Percentiles rank a stretch among this genome's conserved stretches.
Conservation (phyloP, 2,113 vertebrate species). For the Condylura cristata region DNA sequence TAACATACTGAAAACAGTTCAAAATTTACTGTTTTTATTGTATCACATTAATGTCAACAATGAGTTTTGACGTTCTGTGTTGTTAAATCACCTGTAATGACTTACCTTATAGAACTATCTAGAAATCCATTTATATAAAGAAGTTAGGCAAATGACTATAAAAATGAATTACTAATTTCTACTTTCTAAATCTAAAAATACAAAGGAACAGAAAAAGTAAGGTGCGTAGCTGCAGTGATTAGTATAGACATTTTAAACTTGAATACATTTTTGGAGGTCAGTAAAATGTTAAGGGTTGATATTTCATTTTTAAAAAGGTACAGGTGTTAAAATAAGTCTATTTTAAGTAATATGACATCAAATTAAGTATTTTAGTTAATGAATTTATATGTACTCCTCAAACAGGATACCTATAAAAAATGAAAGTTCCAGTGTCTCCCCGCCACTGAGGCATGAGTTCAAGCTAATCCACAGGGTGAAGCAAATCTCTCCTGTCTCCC, state of each 20-base stretch:
- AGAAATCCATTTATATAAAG: constrained; percentile 75
- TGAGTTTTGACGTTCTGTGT: constrained; percentile 74
- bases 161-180: constrained; percentile 73
- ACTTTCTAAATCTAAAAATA: constrained; percentile 36
- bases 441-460: too few relatives aligned
- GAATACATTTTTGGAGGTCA: neutral
- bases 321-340: constrained; percentile 1
- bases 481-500: too few relatives aligned
- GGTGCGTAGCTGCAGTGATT: neutral
- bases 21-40: constrained; percentile 73
- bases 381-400: neutral
- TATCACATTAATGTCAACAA: constrained; percentile 76
- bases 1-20: constrained; percentile 67
- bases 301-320: neutral
- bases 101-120: constrained; percentile 64
- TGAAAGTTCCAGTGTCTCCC: neutral
- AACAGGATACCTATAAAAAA: neutral
- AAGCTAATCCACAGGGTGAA: too few relatives aligned
- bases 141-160: constrained; percentile 75
- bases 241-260: constrained; percentile 7
- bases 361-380: neutral
- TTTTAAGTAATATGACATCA: constrained; percentile 5
- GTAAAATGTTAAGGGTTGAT: neutral
- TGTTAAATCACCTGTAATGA: constrained; percentile 69
- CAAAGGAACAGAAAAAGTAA: neutral